Base-by-base conservation (phyloP, 2,113 vertebrate species). In the Coptodon rendalli region DNA sequence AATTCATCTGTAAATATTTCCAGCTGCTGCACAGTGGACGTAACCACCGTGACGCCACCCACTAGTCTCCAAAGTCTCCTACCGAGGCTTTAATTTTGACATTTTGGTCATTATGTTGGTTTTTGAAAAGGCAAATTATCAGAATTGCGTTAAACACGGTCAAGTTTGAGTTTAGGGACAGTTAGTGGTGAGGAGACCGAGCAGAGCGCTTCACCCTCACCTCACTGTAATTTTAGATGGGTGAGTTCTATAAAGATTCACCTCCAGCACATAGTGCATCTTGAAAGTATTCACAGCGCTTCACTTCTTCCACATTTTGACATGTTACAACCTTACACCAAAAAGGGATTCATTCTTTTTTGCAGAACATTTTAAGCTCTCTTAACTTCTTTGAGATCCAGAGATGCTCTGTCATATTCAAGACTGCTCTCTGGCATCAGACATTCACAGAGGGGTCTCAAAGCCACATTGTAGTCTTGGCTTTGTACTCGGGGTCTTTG, bases 261-360 rank as follows among this genome's bases (percentile, higher is more conserved):
- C 27, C 71, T 29, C 43, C 71, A 50, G 24, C 45, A 31, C 22
- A 7, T 13, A 1, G 19, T 68, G 19, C 61, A 38, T 13, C 1
- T 1, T 66, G 0, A 66, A 66, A 66, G 34, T 22, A 66, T 38
- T 66, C 34, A 66, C 19, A 13, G 61, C 4, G 0, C 4, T 66
- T 63, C 29, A 63, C 9, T 19, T 36, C 16, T 63, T 66, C 61
- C 61, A 66, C 61, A 66, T 0, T 36, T 38, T 22, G 61, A 66
- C 19, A 8, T 38, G 31, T 19, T 66, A 5, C 17, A 38, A 38
- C 34, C 17, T 66, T 13, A 1, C 17, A 17, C 0, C 27, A 17
- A 31, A n/a, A n/a, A 66, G 38, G 34, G 34, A 0, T 66, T 66
- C 3, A 0, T 13, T 66, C 10, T 1, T 66, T 66, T 66, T n/a